A percentile compares a stretch with the other conserved stretches of the same genome.
These are phyloP conservation scores for Aplysina aerophoba DNA, from an alignment of 37 sponge, comb jelly and placozoan genomes.

Conservation along the genomic window DNA sequence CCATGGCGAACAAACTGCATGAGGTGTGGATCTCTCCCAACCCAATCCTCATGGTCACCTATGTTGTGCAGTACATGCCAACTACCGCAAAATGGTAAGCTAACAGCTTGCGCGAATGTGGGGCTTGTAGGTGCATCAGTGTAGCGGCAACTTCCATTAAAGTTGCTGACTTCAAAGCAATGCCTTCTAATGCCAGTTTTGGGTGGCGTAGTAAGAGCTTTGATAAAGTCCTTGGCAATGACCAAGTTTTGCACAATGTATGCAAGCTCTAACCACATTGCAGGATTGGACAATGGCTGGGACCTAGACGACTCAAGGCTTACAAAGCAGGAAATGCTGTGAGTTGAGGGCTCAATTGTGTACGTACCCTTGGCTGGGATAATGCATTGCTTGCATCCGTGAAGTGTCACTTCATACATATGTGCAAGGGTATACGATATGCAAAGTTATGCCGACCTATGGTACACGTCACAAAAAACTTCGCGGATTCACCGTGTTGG, in stretches of 20 bases:
- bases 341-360: neutral
- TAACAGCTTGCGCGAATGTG: no score
- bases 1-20: slow-evolving; percentile 82
- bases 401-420: no score
- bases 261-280: neutral
- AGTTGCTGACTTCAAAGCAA: no score
- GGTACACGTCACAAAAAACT: no score
- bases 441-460: no score
- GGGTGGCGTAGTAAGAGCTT: no score
- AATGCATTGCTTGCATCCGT: neutral
- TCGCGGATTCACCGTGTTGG: no score
- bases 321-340: slow-evolving; percentile 41
- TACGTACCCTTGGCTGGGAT: neutral
- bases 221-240: neutral
- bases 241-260: neutral
- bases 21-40: slow-evolving; percentile 90
- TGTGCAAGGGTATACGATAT: no score
- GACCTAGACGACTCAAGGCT: slow-evolving; percentile 50
- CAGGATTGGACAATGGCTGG: slow-evolving; percentile 65
- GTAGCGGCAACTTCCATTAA: neutral
- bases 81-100: slow-evolving; percentile 56
- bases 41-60: slow-evolving; percentile 81
- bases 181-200: no score
- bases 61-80: slow-evolving; percentile 82
- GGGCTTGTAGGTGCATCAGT: neutral